phyloP scores from a whole-genome alignment of 2,113 vertebrate species.

The Aldabrachelys gigantea region DNA sequence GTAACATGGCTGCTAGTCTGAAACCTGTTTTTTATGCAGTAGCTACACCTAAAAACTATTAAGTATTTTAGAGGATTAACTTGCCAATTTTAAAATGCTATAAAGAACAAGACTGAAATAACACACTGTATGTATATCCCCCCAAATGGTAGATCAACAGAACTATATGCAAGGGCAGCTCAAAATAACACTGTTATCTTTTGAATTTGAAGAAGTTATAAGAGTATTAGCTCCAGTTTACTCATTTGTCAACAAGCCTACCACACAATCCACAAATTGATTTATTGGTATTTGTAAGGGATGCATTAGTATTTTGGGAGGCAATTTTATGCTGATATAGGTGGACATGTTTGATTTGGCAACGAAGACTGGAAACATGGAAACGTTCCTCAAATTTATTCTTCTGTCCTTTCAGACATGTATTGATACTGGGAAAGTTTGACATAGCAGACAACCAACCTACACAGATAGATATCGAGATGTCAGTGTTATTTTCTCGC shows the following conservation, averaged over 20 bases:
- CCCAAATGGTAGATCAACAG: not conserved
- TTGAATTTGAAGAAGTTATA: not conserved
- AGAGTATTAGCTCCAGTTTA: not conserved
- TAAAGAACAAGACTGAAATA: not conserved
- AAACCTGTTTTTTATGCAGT: not conserved
- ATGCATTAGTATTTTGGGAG: not conserved
- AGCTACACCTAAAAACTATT: not conserved
- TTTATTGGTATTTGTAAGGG: constrained; percentile 11
- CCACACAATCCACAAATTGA: not conserved
- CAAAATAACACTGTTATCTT: not conserved
- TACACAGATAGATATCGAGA: constrained; percentile 24
- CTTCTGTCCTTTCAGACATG: constrained; percentile 6
- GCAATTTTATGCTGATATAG: constrained; percentile 33
- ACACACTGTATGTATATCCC: no score
- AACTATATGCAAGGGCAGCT: not conserved
- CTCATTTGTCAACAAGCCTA: not conserved
- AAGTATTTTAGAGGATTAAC: not conserved
- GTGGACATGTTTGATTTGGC: constrained; percentile 38
- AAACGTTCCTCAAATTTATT: not conserved
- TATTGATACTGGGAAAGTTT: constrained; percentile 21
- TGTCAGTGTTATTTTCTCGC: constrained; percentile 12
- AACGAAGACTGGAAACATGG: constrained; percentile 28
- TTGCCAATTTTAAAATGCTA: not conserved
- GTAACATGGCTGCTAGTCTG: no score
- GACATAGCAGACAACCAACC: not conserved